A percentile compares a stretch with the other conserved stretches of the same genome.
These are phyloP conservation scores for Stratiomys singularior DNA, from an alignment of 2,888 invertebrate genomes.

Conservation along the genomic window DNA sequence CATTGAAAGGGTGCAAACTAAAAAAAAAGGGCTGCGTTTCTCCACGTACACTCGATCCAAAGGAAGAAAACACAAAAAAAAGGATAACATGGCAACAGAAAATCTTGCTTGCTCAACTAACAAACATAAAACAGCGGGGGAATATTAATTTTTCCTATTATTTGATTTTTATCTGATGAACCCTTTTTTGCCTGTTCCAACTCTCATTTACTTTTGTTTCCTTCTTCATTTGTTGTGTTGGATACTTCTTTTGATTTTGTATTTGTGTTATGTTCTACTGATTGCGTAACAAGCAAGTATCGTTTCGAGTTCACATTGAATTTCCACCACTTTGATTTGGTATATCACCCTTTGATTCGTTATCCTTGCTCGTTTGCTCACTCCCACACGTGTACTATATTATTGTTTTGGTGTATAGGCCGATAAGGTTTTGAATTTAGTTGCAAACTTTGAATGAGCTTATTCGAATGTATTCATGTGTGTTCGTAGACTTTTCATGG, in stretches of 20 bases:
- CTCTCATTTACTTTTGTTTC: neutral
- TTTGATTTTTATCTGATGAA: conserved; percentile 50
- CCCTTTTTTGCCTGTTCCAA: neutral
- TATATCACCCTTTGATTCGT: no score
- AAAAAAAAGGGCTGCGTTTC: neutral
- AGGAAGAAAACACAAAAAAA: no score
- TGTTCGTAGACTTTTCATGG: no score
- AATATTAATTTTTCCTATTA: conserved; percentile 51
- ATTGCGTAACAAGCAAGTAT: no score
- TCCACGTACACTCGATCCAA: neutral
- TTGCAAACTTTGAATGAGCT: no score
- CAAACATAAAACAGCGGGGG: conserved; percentile 32
- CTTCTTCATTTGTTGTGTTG: neutral
- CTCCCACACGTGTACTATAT: no score
- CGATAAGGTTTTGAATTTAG: no score
- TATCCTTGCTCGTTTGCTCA: no score
- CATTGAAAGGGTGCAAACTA: neutral
- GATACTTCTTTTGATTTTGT: conserved; percentile 26
- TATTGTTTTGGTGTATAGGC: no score
- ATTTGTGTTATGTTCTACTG: conserved; percentile 8
- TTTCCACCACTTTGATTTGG: no score
- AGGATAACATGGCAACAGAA: neutral
- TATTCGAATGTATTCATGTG: no score
- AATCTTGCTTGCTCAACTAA: conserved; percentile 1
- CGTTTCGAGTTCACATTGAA: no score